phyloP scores from a whole-genome alignment of 2,113 vertebrate genomes.

The Ceyx margarethae region DNA sequence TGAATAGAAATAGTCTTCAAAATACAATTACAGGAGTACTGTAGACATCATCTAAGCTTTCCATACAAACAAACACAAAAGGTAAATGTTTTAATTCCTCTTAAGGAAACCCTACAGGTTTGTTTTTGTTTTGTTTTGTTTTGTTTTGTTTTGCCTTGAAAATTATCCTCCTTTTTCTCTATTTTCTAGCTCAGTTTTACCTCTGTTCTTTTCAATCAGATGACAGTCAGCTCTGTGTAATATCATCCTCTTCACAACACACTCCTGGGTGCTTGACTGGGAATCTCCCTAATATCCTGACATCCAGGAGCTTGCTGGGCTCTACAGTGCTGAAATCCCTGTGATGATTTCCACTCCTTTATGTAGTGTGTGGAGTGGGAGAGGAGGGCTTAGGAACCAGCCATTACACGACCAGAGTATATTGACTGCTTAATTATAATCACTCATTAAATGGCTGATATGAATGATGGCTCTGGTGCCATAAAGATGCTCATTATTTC shows the following conservation, averaged over 20 bases:
- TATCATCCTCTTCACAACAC: not conserved
- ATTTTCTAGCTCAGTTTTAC: not conserved
- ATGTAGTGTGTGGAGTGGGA: not conserved
- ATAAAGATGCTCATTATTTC: constrained; percentile 49
- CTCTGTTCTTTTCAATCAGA: not conserved
- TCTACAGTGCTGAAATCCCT: not conserved
- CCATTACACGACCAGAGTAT: not conserved
- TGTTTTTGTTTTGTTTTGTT: no score
- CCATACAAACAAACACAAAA: not conserved
- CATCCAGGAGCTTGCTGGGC: not conserved
- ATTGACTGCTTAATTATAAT: constrained; percentile 27
- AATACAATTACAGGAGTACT: not conserved
- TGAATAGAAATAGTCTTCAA: not conserved
- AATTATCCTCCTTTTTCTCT: not conserved
- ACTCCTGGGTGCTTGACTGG: not conserved
- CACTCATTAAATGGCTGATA: not conserved
- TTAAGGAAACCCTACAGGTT: not conserved
- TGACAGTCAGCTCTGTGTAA: not conserved
- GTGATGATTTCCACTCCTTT: not conserved
- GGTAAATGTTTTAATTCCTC: not conserved
- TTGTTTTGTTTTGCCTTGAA: not conserved
- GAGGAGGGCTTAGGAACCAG: not conserved
- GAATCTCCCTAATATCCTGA: not conserved
- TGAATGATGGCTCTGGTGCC: not conserved
- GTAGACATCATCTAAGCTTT: not conserved